Evolutionary conservation across 2,888 invertebrate genomes (phyloP), one percentile per base, ranked within the genome.

Genomic region (Parnassius apollo): DNA sequence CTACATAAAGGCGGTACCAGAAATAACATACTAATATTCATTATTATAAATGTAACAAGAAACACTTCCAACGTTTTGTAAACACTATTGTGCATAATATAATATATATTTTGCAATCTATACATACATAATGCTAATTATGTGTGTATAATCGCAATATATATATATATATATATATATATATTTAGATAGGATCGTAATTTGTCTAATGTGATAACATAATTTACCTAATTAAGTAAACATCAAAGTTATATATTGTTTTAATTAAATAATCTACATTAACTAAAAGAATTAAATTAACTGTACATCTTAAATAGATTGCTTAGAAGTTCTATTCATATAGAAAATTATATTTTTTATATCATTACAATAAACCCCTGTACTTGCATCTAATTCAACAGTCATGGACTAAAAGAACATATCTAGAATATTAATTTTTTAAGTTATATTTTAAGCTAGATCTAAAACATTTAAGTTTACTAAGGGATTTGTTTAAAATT

Each of bases 1-100:
- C 42, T 61, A 56, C 48, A 52, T 64, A 65, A 49, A 62, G 61
- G 62, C 59, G 59, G 62, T 59, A 51, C 42, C 59, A 62, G 35
- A 52, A 53, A 57, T 58, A 58, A 59, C 42, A 7, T 56, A 59
- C 46, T 59, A 35, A n/a, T 18, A 49, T n/a, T 9, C 1, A 49
- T 13, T 49, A 49, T 13, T 49, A 9, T 49, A 13, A 49, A 49
- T 49, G 49, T 49, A 13, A 49, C 49, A 49, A 44, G 44, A 44
- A 11, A 44, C 44, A 44, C 44, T 44, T 44, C 8, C 44, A 44
- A 44, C 44, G 3, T 11, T 44, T 44, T 11, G 11, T 44, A 44
- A 44, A 44, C 11, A 44, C 44, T 11, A 7, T 7, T 35, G 35
- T 35, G 35, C 35, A 35, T 35, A 35, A 35, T 35, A 35, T 35